A percentile compares a stretch with the other conserved stretches of the same genome.
These are phyloP conservation scores for Lateolabrax maculatus DNA, from an alignment of 2,797 vertebrate genomes.

Conservation along the genomic window DNA sequence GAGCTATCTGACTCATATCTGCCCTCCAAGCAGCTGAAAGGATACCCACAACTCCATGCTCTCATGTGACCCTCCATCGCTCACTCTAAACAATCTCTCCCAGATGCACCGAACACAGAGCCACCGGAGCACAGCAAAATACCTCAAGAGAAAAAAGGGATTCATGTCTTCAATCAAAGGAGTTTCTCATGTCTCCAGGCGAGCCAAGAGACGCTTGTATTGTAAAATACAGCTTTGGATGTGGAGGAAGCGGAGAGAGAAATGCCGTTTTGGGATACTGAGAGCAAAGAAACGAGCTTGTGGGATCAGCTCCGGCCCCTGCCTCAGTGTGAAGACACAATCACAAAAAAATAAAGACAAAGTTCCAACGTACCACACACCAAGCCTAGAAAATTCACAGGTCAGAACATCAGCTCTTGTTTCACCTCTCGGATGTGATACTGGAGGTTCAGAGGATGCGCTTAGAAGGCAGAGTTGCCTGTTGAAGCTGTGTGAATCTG, in stretches of 20 bases:
- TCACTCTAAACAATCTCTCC: background rate
- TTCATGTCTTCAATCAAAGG: conserved; percentile 52
- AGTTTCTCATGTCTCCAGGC: conserved; percentile 55
- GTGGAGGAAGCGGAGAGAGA: conserved; percentile 72
- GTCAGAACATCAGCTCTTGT: background rate
- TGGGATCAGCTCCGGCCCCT: background rate
- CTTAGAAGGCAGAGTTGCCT: background rate
- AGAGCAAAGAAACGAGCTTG: conserved; percentile 30
- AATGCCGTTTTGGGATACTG: conserved; percentile 36
- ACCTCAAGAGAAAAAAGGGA: conserved; percentile 34
- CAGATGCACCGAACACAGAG: conserved; percentile 53
- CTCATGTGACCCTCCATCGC: conserved; percentile 19
- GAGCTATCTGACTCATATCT: background rate
- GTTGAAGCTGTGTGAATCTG: background rate
- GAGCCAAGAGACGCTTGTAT: conserved; percentile 64
- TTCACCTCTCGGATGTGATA: conserved; percentile 11
- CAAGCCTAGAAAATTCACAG: background rate
- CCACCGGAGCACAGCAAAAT: conserved; percentile 31
- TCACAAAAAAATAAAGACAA: conserved; percentile 11
- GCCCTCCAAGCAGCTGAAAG: background rate
- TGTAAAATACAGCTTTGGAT: conserved; percentile 74
- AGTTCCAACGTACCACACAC: background rate
- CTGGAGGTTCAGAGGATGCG: conserved; percentile 14
- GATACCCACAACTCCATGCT: background rate
- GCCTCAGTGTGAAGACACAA: conserved; percentile 21